Base-by-base conservation (phyloP, 2,888 invertebrate species). In the Drosophila rellima region DNA sequence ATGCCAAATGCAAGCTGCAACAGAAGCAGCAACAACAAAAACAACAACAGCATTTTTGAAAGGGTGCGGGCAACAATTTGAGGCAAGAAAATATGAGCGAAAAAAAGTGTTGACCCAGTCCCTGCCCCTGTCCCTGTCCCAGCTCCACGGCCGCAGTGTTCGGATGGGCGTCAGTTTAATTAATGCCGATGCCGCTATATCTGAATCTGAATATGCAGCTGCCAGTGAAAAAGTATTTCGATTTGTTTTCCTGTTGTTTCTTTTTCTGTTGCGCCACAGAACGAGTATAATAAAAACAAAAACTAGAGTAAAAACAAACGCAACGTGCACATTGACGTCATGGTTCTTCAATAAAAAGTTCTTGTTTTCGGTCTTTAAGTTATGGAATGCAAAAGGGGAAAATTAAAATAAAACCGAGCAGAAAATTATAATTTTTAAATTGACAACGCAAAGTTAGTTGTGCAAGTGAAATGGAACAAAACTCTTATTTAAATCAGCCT, bases 311-410 rank as follows among this genome's bases (percentile, higher is more conserved):
- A 40, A 44, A 39, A 20, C 47, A 57, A 74, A 63, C 60, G 64
- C 63, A 66, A 70, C 45, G 51, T 67, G 65, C 66, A 76, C 72
- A 87, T 81, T 84, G 89, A 87, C 89, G 88, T 87, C 82, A 89
- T 52, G 11, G 39, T 60, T 64, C 33, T 20, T 48, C 37, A 59
- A 67, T 56, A 62, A 42, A 55, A 62, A 67, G 20, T 23, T 48
- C 63, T 63, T 48, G n/a, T n/a, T 39, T 62, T 42, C 42, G 54
- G 17, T 48, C 31, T 55, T 60, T 74, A 42, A 63, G 15, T 74
- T 60, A 31, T 61, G 56, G 23, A 44, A 55, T 40, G 40, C 23
- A 44, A 13, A n/a, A 6, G 55, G 3, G 11, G 18, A 59, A n/a
- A 48, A 52, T 2, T 10, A 17, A 52, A 37, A 26, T 26, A 7